phyloP scores from a whole-genome alignment of 2,797 vertebrate species.

The Sebastes ruberrimus region DNA sequence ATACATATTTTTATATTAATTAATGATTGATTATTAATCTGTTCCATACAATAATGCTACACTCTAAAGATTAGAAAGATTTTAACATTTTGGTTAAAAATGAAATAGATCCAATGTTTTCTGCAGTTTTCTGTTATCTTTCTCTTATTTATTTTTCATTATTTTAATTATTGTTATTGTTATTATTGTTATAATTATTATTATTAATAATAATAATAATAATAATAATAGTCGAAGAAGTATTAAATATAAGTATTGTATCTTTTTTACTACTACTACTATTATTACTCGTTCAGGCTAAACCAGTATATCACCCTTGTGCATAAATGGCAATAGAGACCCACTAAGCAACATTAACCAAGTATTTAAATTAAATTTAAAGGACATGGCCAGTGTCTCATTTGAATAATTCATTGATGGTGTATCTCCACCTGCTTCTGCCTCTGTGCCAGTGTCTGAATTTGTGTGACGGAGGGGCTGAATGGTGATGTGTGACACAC shows the following conservation, averaged over 20 bases:
- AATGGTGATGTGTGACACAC: constrained; percentile 84
- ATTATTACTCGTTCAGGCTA: background rate
- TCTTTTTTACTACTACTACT: background rate
- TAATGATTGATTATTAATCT: too few relatives aligned
- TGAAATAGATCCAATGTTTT: background rate
- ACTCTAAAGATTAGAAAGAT: background rate
- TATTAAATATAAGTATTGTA: background rate
- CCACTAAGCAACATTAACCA: constrained; percentile 57
- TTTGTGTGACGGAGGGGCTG: constrained; percentile 73
- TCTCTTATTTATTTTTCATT: background rate
- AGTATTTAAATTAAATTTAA: constrained; percentile 76
- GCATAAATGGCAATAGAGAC: constrained; percentile 35
- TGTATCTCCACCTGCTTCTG: constrained; percentile 78
- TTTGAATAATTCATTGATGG: constrained; percentile 81
- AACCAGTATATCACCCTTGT: constrained; percentile 38
- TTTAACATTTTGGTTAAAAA: background rate
- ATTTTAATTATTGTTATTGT: background rate
- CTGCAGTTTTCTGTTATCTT: background rate
- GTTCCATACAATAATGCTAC: too few relatives aligned
- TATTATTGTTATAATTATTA: background rate
- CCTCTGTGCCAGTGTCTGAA: constrained; percentile 70
- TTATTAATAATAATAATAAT: background rate
- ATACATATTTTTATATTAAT: too few relatives aligned
- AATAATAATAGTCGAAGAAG: background rate
- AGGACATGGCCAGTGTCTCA: constrained; percentile 71